Base-by-base conservation (phyloP, 2,113 vertebrate genomes). In the Promerops cafer region DNA sequence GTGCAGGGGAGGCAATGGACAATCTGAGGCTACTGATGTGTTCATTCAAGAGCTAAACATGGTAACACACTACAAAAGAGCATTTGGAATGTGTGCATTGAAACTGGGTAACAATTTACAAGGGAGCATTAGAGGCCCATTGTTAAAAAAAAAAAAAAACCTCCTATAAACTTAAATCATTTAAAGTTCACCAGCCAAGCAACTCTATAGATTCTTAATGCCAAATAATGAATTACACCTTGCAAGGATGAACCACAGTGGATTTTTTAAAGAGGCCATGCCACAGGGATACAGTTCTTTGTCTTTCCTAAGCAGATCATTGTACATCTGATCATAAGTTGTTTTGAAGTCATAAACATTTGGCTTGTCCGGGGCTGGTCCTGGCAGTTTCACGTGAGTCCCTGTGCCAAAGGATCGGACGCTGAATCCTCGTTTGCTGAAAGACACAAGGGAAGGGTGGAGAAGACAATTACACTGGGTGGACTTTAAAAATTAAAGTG, bases 301-400 rank as follows among this genome's bases (percentile, higher is more conserved):
- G 99, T 99, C 99, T 98, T 99, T 99, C 98, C 99, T 99, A 98
- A 99, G 99, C 95, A 99, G 99, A 96, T 99, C 99, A 98, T 98
- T 99, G 99, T 99, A 99, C 99, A 99, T 99, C 99, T 99, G 99
- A 98, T 99, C 99, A 97, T 99, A 99, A 94, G 99, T 99, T 52
- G 99, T 99, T 99, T 99, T 99, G 99, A 99, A 99, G 98, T 99
- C 99, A 65, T 99, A 99, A 97, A 99, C 99, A 97, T 99, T 99
- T 30, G 99, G 99, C 98, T 99, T 99, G 98, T 99, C 99, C 31
- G 99, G 99, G 40, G 99, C 99, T 37, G 99, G 99, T 97, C 99
- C 99, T 11, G 99, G 99, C 53, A 99, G 98, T 94, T 99, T 99
- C 98, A 99, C 99, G 2, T 99, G 99, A 90, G 99, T 98, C 88